Evolutionary conservation across 2,797 vertebrate species (phyloP), one percentile per base, ranked within the genome.

Genomic region (Gouania willdenowi): DNA sequence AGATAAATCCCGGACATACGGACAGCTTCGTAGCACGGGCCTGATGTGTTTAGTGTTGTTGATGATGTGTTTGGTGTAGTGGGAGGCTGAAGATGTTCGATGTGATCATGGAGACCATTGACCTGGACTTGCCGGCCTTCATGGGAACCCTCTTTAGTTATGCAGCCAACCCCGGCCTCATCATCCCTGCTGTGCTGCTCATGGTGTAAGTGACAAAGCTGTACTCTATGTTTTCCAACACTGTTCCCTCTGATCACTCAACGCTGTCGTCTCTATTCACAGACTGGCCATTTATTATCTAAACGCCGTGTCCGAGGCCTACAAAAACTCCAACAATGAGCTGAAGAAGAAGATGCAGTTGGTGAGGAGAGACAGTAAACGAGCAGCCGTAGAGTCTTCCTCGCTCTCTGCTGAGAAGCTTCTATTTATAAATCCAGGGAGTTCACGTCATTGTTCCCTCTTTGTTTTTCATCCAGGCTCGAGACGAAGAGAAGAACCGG

Each of bases 291-390:
- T 99, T 69, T 99, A 99, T 73, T 99, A 99, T 50, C 87, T 99
- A 44, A 97, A 97, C 36, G 91, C 95, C 0, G 91, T 93, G 43
- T 93, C 95, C 20, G 84, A 96, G 81, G 93, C 93, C 0, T 97
- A 98, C 64, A 58, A 93, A 49, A 88, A 87, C 2, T 81, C 94
- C 56, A 98, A 97, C 16, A 67, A 78, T 5, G 96, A 95, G 66
- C 87, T 99, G 52, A 96, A 93, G 82, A 99, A 95, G 87, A 99
- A 99, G 83, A 98, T 98, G 89, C 93, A 97, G 79, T 88, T 89
- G 91, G 96, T 98, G 45, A 78, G 88, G n/a, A n/a, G n/a, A n/a
- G n/a, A n/a, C n/a, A 14, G 14, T 14, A 14, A 14, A 14, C n/a
- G n/a, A n/a, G n/a, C n/a, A n/a, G n/a, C n/a, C 12, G 2, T 2